phyloP scores from a whole-genome alignment of 2,888 invertebrate genomes.

The Drosophila atroscutellata region DNA sequence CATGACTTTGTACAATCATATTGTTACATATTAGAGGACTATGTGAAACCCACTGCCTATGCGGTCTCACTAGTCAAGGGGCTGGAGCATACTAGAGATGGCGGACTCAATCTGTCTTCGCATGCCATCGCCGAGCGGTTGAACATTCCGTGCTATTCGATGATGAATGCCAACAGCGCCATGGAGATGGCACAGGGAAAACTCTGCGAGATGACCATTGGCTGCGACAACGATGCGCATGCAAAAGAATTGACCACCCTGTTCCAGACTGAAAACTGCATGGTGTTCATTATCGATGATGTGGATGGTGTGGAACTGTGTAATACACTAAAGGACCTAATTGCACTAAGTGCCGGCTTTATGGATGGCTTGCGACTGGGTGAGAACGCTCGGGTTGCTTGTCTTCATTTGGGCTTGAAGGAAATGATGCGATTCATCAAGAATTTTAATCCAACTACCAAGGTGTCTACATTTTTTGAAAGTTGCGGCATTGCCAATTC shows the following conservation, averaged over 20 bases:
- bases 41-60: conserved; percentile 94
- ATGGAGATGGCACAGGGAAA: conserved; percentile 98
- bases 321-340: conserved; percentile 99
- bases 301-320: conserved; percentile 98
- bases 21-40: conserved; percentile 92
- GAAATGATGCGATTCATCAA: conserved; percentile 99
- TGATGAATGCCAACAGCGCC: conserved; percentile 99
- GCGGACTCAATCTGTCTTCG: conserved; percentile 96
- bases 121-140: conserved; percentile 93
- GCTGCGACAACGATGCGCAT: conserved; percentile 90
- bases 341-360: conserved; percentile 98
- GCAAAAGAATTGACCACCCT: conserved; percentile 93
- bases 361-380: conserved; percentile 96
- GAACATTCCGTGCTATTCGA: conserved; percentile 94
- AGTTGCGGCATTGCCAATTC: conserved; percentile 99
- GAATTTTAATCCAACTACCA: conserved; percentile 94
- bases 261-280: conserved; percentile 96
- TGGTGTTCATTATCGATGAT: conserved; percentile 97
- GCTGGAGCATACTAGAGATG: conserved; percentile 92
- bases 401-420: conserved; percentile 98
- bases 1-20: conserved; percentile 96
- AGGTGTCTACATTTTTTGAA: conserved; percentile 97
- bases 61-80: conserved; percentile 98
- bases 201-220: conserved; percentile 99
- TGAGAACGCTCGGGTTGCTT: conserved; percentile 98